Evolutionary conservation across 2,113 vertebrate species (phyloP).

Genomic region (Martes martes): DNA sequence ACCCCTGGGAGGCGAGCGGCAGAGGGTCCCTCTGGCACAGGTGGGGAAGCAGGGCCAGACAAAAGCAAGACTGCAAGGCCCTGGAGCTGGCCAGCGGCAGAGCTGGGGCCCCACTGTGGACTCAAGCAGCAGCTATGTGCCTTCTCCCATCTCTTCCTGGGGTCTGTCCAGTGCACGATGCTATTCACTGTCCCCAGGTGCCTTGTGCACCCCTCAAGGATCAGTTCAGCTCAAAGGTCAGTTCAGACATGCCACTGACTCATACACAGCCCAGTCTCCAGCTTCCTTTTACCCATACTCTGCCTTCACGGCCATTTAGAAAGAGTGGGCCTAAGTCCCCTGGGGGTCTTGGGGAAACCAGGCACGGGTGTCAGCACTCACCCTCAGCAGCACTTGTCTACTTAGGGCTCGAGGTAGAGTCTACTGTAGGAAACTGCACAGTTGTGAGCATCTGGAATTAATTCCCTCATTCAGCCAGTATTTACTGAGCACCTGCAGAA

Average conservation of each 20-base stretch:
- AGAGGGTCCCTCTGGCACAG: neutral
- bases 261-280: rapidly evolving
- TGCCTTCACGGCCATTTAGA: neutral
- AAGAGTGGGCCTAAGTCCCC: neutral
- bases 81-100: neutral
- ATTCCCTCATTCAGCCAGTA: neutral
- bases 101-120: neutral
- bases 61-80: neutral
- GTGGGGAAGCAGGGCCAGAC: neutral
- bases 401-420: neutral
- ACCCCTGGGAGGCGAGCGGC: neutral
- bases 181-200: neutral
- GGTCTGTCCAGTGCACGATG: neutral
- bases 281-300: neutral
- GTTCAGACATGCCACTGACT: too few relatives aligned
- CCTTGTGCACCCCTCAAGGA: neutral
- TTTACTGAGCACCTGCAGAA: neutral
- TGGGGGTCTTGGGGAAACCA: neutral
- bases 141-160: neutral
- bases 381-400: neutral
- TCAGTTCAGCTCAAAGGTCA: neutral
- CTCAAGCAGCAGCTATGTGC: neutral
- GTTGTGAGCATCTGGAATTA: neutral
- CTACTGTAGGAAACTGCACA: neutral
- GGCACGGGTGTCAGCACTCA: neutral